Evolutionary conservation across 2,113 vertebrate species (phyloP).

Genomic region (Urocolius indicus): DNA sequence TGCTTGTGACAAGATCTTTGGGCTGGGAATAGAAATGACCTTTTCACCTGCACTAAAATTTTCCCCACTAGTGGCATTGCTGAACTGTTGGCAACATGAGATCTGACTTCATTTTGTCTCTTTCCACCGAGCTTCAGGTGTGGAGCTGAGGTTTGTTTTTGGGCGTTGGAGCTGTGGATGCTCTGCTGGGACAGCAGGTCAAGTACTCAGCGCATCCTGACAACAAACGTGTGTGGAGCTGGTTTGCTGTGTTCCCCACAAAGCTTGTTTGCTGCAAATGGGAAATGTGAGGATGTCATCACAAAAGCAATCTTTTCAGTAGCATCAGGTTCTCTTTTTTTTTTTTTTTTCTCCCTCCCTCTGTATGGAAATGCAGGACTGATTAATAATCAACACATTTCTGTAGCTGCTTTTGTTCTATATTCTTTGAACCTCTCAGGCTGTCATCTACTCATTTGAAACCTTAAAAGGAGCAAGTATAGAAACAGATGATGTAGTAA

Average conservation of each 20-base stretch:
- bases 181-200: not conserved
- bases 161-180: not conserved
- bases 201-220: not conserved
- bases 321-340: not conserved
- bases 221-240: rapidly evolving
- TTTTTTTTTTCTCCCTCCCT: not conserved
- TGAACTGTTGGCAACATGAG: rapidly evolving
- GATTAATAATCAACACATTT: slow-evolving; percentile 57
- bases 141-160: not conserved
- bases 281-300: not conserved
- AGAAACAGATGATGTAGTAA: slow-evolving; percentile 34
- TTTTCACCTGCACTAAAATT: rapidly evolving
- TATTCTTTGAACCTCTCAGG: slow-evolving; percentile 35
- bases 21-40: not conserved
- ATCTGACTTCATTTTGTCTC: rapidly evolving
- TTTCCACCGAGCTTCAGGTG: rapidly evolving
- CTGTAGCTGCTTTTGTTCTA: slow-evolving; percentile 43
- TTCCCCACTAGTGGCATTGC: not conserved
- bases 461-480: not conserved
- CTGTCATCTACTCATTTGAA: slow-evolving; percentile 51
- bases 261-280: not conserved
- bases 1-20: rapidly evolving
- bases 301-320: not conserved
- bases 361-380: slow-evolving; percentile 6
- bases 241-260: not conserved